Percentiles rank a stretch among this genome's conserved stretches.
phyloP scores from a whole-genome alignment of 2,888 invertebrate species.

The Melolontha melolontha region DNA sequence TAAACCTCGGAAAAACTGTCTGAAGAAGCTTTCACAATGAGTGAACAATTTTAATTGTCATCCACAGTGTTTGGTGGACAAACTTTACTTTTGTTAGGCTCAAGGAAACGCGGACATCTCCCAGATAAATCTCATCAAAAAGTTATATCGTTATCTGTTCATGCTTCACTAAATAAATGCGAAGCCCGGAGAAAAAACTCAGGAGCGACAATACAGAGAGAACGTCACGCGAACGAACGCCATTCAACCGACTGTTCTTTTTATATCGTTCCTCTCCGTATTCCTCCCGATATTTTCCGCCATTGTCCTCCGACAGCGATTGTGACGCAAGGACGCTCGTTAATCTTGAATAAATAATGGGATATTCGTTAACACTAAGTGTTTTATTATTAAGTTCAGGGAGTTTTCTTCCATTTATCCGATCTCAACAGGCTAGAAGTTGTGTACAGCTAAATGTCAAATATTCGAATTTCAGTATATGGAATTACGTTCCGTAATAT shows the following conservation, averaged over 20 bases:
- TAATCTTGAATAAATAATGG: slow-evolving; percentile 34
- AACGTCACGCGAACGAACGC: slow-evolving; percentile 6
- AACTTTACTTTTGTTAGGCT: too few relatives aligned
- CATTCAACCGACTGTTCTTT: slow-evolving; percentile 13
- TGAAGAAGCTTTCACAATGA: too few relatives aligned
- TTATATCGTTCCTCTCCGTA: slow-evolving; percentile 7
- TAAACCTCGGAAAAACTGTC: too few relatives aligned
- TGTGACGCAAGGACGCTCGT: slow-evolving; percentile 27
- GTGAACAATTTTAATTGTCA: too few relatives aligned
- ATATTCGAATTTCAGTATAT: too few relatives aligned
- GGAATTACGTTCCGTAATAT: too few relatives aligned
- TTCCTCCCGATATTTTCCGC: slow-evolving; percentile 4
- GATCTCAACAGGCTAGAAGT: slow-evolving; percentile 1
- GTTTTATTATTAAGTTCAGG: slow-evolving; percentile 22
- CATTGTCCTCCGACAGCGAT: slow-evolving; percentile 24
- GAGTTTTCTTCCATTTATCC: neutral
- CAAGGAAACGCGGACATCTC: too few relatives aligned
- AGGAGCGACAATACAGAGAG: neutral
- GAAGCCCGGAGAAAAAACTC: slow-evolving; percentile 10
- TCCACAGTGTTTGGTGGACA: too few relatives aligned
- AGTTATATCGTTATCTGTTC: slow-evolving; percentile 41
- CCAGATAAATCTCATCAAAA: slow-evolving; percentile 35
- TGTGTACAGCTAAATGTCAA: too few relatives aligned
- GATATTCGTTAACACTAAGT: slow-evolving; percentile 30
- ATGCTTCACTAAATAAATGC: slow-evolving; percentile 39